phyloP scores from a whole-genome alignment of 2,113 vertebrate genomes.

The Microcebus ravelobensis region DNA sequence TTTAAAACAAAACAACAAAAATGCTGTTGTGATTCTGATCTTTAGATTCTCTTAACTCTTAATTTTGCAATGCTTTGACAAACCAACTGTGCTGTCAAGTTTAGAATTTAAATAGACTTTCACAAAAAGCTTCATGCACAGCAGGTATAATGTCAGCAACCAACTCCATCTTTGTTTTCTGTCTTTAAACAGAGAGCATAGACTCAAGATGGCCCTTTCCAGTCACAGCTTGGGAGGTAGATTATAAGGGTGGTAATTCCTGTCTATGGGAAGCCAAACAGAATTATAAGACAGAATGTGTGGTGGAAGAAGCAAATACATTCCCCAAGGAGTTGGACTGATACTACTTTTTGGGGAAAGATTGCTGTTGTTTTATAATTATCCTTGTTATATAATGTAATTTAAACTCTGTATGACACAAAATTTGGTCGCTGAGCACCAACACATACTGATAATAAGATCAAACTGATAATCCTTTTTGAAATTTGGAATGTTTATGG shows the following conservation, averaged over 20 bases:
- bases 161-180: conserved; percentile 70
- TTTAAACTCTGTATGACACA: not conserved
- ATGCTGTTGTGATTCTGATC: conserved; percentile 18
- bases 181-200: conserved; percentile 61
- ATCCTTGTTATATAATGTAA: not conserved
- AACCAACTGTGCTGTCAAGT: conserved; percentile 70
- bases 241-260: not conserved
- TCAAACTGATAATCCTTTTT: not conserved
- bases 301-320: not conserved
- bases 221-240: conserved; percentile 51
- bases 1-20: conserved; percentile 56
- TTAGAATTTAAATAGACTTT: conserved; percentile 74
- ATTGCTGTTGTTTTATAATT: conserved; percentile 1
- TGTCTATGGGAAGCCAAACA: conserved; percentile 51
- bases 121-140: conserved; percentile 30
- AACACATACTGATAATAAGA: not conserved
- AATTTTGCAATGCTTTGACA: conserved; percentile 70
- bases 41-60: conserved; percentile 61
- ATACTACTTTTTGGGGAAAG: not conserved
- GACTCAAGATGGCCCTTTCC: conserved; percentile 54
- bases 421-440: not conserved
- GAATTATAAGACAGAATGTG: conserved; percentile 39
- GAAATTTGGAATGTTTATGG: not conserved
- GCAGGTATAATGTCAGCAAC: conserved; percentile 61
- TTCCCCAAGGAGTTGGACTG: not conserved